Evolutionary conservation across 2,888 invertebrate species (phyloP).

Genomic region (Orthosia cruda): DNA sequence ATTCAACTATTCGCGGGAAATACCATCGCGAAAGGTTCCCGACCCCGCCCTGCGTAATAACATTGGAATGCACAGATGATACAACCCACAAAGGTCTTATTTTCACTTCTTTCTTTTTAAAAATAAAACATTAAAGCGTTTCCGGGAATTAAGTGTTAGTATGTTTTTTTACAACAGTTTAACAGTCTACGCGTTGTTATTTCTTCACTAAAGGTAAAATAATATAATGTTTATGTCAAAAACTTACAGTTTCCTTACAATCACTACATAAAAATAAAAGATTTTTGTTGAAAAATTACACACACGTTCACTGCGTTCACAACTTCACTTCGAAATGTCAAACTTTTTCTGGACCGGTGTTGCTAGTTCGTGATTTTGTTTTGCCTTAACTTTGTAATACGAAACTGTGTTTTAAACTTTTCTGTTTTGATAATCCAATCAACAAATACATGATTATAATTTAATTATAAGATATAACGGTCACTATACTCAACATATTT

Average conservation of each 20-base stretch:
- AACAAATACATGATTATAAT: background rate
- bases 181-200: constrained; percentile 40
- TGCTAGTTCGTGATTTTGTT: constrained; percentile 72
- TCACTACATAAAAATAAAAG: constrained; percentile 88
- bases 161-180: constrained; percentile 28
- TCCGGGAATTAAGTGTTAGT: constrained; percentile 79
- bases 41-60: constrained; percentile 84
- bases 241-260: constrained; percentile 85
- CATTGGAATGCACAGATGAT: constrained; percentile 89
- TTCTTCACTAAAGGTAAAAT: constrained; percentile 63
- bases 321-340: constrained; percentile 88
- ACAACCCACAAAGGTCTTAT: constrained; percentile 85
- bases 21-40: constrained; percentile 74
- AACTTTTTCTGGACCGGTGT: constrained; percentile 79
- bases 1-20: constrained; percentile 80
- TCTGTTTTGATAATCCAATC: background rate
- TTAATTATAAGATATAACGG: background rate
- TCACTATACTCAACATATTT: background rate
- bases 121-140: constrained; percentile 83
- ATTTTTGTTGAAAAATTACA: constrained; percentile 80
- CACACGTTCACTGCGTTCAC: constrained; percentile 89
- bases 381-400: constrained; percentile 58
- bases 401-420: background rate
- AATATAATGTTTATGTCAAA: constrained; percentile 81
- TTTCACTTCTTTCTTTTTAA: constrained; percentile 83